Conservation (phyloP, 2,797 vertebrate genomes). For the Squalus acanthias region DNA sequence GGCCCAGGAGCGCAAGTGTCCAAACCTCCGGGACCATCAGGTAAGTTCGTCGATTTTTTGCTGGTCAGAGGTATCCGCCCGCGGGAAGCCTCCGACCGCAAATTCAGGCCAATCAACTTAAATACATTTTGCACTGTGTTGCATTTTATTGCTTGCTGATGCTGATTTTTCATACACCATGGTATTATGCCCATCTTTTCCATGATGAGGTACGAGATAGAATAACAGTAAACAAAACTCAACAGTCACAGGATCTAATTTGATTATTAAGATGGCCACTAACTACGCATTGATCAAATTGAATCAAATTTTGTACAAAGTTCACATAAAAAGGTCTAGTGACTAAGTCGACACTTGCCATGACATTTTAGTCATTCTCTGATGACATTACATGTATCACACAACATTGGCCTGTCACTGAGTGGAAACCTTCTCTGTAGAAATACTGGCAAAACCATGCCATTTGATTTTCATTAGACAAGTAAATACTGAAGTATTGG, state of each 20-base stretch:
- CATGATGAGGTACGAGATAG: neutral
- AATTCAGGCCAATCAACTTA: neutral
- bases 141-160: neutral
- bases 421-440: neutral
- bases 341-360: neutral
- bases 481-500: neutral
- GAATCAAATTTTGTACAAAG: neutral
- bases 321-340: neutral
- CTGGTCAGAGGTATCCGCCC: too few relatives aligned
- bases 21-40: too few relatives aligned
- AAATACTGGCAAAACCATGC: neutral
- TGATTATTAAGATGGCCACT: neutral
- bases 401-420: neutral
- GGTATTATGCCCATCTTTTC: neutral
- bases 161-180: too few relatives aligned
- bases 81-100: too few relatives aligned
- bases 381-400: neutral
- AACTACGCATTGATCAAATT: neutral
- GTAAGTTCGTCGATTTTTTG: too few relatives aligned
- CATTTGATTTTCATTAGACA: neutral
- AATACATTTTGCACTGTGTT: neutral
- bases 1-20: too few relatives aligned
- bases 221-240: neutral
- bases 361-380: neutral
- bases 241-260: neutral